phyloP scores from a whole-genome alignment of 2,888 invertebrate species.

The Leucozona laternaria region DNA sequence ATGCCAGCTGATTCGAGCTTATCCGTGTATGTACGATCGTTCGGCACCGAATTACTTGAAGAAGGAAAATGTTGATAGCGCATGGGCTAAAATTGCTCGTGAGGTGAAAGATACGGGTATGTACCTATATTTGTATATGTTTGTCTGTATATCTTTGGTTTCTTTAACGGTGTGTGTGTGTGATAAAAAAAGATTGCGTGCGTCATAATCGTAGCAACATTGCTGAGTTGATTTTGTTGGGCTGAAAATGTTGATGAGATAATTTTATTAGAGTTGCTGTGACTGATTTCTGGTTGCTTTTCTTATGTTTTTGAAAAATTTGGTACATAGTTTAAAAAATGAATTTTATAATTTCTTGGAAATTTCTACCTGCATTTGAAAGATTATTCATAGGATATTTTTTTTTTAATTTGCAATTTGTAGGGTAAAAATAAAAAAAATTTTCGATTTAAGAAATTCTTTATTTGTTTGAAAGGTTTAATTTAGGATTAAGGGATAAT shows the following conservation, averaged over 20 bases:
- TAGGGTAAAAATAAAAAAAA: too few relatives aligned
- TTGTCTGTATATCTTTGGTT: not conserved
- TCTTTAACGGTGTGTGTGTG: not conserved
- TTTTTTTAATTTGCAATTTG: too few relatives aligned
- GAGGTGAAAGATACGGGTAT: constrained; percentile 80
- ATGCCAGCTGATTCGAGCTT: constrained; percentile 79
- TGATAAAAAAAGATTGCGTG: not conserved
- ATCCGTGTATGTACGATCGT: constrained; percentile 82
- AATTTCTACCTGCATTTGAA: too few relatives aligned
- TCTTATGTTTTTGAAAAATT: not conserved
- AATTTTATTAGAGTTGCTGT: not conserved
- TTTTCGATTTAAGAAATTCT: too few relatives aligned
- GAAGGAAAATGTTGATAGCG: constrained; percentile 80
- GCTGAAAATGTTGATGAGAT: not conserved
- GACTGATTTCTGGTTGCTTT: not conserved
- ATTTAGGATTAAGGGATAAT: too few relatives aligned
- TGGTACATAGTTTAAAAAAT: too few relatives aligned
- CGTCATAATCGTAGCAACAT: not conserved
- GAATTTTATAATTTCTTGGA: too few relatives aligned
- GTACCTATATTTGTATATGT: constrained; percentile 53
- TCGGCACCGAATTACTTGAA: constrained; percentile 79
- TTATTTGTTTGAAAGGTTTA: too few relatives aligned
- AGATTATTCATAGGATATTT: too few relatives aligned
- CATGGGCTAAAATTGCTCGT: constrained; percentile 80
- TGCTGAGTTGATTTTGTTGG: not conserved